Percentiles rank a stretch among this genome's conserved stretches.
Conservation (phyloP, 2,888 invertebrate species). For the Schizaphis graminum region DNA sequence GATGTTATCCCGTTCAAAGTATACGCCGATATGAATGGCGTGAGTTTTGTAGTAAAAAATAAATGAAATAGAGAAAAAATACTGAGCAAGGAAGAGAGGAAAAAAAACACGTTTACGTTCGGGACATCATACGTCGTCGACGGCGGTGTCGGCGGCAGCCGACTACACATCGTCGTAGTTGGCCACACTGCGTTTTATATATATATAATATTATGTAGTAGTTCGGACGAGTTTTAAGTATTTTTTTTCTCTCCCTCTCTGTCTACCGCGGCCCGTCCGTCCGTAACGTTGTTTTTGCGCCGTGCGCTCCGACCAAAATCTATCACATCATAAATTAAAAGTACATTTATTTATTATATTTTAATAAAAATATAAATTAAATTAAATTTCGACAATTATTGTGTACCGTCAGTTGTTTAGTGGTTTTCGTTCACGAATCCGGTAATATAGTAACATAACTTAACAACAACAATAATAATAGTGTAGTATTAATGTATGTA, state of each 20-base stretch:
- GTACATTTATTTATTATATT: constrained; percentile 32
- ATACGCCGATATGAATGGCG: constrained; percentile 60
- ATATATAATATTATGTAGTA: constrained; percentile 21
- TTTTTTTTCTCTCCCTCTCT: constrained; percentile 57
- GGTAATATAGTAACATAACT: constrained; percentile 13
- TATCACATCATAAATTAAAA: constrained; percentile 18
- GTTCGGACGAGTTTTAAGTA: constrained; percentile 58
- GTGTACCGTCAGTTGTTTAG: background rate
- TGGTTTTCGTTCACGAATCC: background rate
- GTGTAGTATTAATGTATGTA: background rate
- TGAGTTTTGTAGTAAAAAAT: constrained; percentile 34
- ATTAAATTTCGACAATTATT: background rate
- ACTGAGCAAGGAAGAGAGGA: constrained; percentile 38
- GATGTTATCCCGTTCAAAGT: constrained; percentile 59
- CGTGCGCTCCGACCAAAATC: constrained; percentile 64
- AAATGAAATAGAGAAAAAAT: constrained; percentile 25
- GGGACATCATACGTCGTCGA: background rate
- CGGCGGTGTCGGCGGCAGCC: constrained; percentile 10
- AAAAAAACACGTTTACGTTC: constrained; percentile 48
- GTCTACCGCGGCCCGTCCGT: constrained; percentile 66
- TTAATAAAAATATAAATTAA: background rate
- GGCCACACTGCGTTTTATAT: constrained; percentile 60
- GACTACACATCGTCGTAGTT: constrained; percentile 47
- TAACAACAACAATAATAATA: constrained; percentile 30
- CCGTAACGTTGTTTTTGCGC: constrained; percentile 65